A percentile compares a stretch with the other conserved stretches of the same genome.
phyloP scores from a whole-genome alignment of 1,140 invertebrate genomes.

The Pseudomyrmex cubaensis region DNA sequence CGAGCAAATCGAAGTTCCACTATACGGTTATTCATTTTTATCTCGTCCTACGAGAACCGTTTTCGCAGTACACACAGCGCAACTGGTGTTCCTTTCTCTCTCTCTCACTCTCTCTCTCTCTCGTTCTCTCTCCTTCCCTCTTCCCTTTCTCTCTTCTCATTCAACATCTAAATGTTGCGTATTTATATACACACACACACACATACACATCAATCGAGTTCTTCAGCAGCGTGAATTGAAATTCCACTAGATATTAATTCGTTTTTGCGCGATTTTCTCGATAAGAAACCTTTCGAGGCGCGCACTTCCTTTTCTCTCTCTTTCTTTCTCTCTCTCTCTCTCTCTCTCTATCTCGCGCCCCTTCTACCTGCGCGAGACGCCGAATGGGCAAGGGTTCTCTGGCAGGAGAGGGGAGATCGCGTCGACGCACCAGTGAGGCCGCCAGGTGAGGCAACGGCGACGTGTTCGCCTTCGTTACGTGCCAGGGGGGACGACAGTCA shows the following conservation, averaged over 20 bases:
- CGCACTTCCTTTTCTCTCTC: slow-evolving; percentile 28
- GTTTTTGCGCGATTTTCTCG: slow-evolving; percentile 26
- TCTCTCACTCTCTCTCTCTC: neutral
- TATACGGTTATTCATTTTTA: neutral
- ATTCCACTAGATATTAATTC: slow-evolving; percentile 50
- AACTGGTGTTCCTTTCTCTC: slow-evolving; percentile 35
- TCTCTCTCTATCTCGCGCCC: slow-evolving; percentile 4
- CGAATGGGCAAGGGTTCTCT: slow-evolving; percentile 31
- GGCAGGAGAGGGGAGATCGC: slow-evolving; percentile 65
- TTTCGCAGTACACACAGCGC: neutral
- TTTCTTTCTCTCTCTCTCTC: neutral
- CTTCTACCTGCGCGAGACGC: slow-evolving; percentile 26
- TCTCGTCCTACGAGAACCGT: neutral
- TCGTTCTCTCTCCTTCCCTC: neutral
- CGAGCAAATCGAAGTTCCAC: neutral
- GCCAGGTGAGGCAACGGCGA: slow-evolving; percentile 83
- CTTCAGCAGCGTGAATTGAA: slow-evolving; percentile 26
- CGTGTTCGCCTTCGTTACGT: slow-evolving; percentile 65
- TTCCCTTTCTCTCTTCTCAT: neutral
- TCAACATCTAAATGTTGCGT: neutral
- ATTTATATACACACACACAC: neutral
- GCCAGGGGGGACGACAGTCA: slow-evolving; percentile 60
- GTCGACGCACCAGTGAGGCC: slow-evolving; percentile 80
- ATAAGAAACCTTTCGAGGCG: slow-evolving; percentile 14
- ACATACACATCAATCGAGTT: neutral